Evolutionary conservation across 2,888 invertebrate genomes (phyloP), one percentile per base, ranked within the genome.

Genomic region (Aleiodes alternator): DNA sequence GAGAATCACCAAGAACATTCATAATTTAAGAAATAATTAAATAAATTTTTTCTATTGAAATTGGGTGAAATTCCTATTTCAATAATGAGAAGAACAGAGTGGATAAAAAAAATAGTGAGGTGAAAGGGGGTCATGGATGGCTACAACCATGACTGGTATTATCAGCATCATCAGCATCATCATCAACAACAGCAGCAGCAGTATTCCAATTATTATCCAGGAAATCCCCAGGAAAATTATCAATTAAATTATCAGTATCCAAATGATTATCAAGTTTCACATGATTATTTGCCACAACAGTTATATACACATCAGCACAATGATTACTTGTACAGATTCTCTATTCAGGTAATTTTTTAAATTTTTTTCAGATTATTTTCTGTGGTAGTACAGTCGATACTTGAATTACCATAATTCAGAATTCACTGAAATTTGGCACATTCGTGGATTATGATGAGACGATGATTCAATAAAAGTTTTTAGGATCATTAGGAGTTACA

Each of bases 251-350:
- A 80, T 12, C 81, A 80, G 7, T 75, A 76, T 76, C 23, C 31
- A 43, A 70, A 79, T 11, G n/a, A 73, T 14, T 77, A 76, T 34
- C 74, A 81, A 16, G 38, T 73, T 70, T 71, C 86, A 3, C 70
- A 79, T 11, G n/a, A 73, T 14, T 77, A 87, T 78, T 84, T 84
- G 73, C 83, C 79, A 29, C 83, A 84, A 61, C 83, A 82, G 78
- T 83, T 86, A 75, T 86, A 86, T 80, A 87, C 86, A 57, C 80
- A 84, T 72, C 87, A 87, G 79, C 84, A 87, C 48, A 84, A 88
- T 81, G 86, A 89, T 85, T 89, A 89, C 81, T 86, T 89, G 53
- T 89, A 89, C 83, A 87, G 89, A 79, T 87, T 89, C 80, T 89
- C 89, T 61, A 83, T 89, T 43, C 89, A 89, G 89, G 89, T 89